Conservation (phyloP, 2,888 invertebrate genomes). For the Nycteola revayana region DNA sequence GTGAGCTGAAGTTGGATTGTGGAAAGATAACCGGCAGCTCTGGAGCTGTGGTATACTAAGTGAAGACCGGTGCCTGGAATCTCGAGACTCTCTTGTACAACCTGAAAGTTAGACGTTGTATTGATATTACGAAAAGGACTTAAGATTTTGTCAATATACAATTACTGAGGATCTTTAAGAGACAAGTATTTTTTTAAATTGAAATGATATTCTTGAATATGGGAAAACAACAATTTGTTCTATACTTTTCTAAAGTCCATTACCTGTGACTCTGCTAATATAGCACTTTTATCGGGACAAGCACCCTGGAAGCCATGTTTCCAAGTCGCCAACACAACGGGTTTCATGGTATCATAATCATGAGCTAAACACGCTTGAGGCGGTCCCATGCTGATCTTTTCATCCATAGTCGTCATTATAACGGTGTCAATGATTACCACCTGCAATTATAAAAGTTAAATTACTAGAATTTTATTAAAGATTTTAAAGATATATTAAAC, state of each 20-base stretch:
- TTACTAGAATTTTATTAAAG: too few relatives aligned
- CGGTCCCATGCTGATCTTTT: constrained; percentile 84
- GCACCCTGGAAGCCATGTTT: constrained; percentile 97
- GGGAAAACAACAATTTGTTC: too few relatives aligned
- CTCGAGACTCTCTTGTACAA: constrained; percentile 96
- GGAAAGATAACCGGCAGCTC: constrained; percentile 95
- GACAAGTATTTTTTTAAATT: too few relatives aligned
- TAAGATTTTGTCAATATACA: too few relatives aligned
- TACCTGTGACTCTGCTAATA: constrained; percentile 93
- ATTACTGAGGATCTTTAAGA: too few relatives aligned
- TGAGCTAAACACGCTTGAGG: constrained; percentile 93
- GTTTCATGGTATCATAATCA: constrained; percentile 96
- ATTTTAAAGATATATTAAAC: too few relatives aligned
- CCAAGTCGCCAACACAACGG: constrained; percentile 96
- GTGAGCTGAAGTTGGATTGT: constrained; percentile 96
- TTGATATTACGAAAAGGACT: too few relatives aligned
- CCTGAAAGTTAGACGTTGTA: too few relatives aligned
- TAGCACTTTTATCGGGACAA: constrained; percentile 95
- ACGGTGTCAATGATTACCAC: constrained; percentile 96
- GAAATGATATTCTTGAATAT: too few relatives aligned
- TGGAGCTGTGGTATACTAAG: constrained; percentile 97
- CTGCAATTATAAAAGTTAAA: too few relatives aligned
- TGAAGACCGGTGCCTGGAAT: constrained; percentile 98
- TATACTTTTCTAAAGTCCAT: too few relatives aligned
- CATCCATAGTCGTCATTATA: constrained; percentile 91